These are phyloP conservation scores for Hypena proboscidalis DNA, from an alignment of 2,888 invertebrate species.

Conservation along the genomic window DNA sequence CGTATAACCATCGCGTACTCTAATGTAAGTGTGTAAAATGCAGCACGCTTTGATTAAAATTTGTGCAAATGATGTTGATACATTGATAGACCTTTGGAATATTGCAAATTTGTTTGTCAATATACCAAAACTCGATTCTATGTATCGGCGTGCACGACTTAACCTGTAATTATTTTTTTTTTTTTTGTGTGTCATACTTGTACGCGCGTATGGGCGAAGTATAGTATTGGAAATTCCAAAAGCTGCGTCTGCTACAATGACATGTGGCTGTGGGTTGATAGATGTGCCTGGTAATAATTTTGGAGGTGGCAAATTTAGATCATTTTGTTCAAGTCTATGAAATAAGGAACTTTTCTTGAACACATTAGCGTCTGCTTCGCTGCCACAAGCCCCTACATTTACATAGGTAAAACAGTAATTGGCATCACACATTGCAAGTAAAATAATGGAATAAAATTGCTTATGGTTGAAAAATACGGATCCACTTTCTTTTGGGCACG, in stretches of 20 bases:
- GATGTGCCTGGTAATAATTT: constrained; percentile 42
- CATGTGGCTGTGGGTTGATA: constrained; percentile 36
- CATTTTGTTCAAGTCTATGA: constrained; percentile 31
- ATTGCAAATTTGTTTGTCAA: constrained; percentile 49
- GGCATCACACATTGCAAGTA: constrained; percentile 45
- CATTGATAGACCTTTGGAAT: constrained; percentile 42
- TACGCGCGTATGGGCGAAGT: constrained; percentile 37
- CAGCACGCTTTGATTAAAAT: constrained; percentile 42
- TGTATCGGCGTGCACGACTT: constrained; percentile 31
- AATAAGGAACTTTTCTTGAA: constrained; percentile 32
- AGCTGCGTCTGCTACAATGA: constrained; percentile 44
- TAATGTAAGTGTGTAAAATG: constrained; percentile 38
- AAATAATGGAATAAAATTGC: constrained; percentile 45
- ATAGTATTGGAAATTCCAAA: constrained; percentile 42
- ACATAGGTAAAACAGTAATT: constrained; percentile 45
- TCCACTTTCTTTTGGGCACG: constrained; percentile 21
- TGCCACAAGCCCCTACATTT: constrained; percentile 45
- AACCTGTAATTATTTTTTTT: constrained; percentile 24
- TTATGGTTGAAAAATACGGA: constrained; percentile 41
- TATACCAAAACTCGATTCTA: constrained; percentile 33
- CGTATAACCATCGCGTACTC: constrained; percentile 29
- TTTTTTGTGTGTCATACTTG: constrained; percentile 32
- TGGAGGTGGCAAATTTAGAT: constrained; percentile 17
- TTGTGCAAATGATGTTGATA: constrained; percentile 31
- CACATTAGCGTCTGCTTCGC: constrained; percentile 42